Percentiles rank a stretch among this genome's conserved stretches.
These are phyloP conservation scores for Argynnis bischoffii DNA, from an alignment of 2,888 invertebrate species.

Conservation along the genomic window DNA sequence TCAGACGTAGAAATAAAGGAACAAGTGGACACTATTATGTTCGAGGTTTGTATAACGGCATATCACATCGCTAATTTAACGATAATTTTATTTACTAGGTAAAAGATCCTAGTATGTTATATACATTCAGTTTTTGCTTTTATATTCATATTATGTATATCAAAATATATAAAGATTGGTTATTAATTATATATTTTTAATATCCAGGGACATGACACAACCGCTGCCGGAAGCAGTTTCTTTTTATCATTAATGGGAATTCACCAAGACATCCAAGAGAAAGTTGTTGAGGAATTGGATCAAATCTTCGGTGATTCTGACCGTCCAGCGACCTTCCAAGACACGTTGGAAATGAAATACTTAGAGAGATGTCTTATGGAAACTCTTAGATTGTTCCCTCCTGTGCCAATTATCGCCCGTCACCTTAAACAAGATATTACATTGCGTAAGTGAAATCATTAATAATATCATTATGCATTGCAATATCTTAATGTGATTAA, in stretches of 20 bases:
- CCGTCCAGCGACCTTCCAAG: constrained; percentile 89
- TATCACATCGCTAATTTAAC: neutral
- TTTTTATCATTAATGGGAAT: constrained; percentile 89
- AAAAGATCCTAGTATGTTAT: neutral
- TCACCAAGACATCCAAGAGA: constrained; percentile 87
- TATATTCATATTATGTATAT: too few species aligned
- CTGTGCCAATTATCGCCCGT: constrained; percentile 90
- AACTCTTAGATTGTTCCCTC: constrained; percentile 89
- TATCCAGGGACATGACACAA: constrained; percentile 89
- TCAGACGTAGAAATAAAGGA: constrained; percentile 91
- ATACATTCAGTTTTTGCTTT: too few species aligned
- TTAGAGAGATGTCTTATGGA: constrained; percentile 91
- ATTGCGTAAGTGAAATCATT: constrained; percentile 77
- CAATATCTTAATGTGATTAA: neutral
- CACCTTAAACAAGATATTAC: constrained; percentile 87
- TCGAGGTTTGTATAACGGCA: constrained; percentile 83
- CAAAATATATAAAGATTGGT: too few species aligned
- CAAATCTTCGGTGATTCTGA: constrained; percentile 89
- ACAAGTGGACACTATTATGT: constrained; percentile 93
- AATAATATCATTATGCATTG: neutral
- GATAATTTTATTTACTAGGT: neutral
- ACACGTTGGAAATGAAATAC: constrained; percentile 93
- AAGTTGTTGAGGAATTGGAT: constrained; percentile 88
- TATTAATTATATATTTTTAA: neutral
- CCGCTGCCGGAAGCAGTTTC: constrained; percentile 91